A percentile compares a stretch with the other conserved stretches of the same genome.
Conservation (phyloP, 2,797 vertebrate species). For the Masticophis lateralis region DNA sequence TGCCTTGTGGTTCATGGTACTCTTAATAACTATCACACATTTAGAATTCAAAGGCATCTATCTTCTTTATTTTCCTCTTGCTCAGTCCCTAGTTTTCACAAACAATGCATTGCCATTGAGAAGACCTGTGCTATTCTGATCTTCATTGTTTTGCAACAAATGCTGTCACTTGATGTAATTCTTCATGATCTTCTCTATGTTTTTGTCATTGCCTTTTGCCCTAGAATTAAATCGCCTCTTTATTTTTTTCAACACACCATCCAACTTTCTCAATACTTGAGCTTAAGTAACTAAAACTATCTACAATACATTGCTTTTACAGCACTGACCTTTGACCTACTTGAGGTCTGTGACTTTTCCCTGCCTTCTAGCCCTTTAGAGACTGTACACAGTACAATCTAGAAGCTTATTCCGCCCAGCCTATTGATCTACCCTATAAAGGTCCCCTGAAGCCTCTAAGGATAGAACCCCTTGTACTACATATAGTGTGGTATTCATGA, state of each 20-base stretch:
- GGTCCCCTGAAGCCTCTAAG: neutral
- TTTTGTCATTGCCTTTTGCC: neutral
- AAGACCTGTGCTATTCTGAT: neutral
- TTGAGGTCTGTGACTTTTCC: neutral
- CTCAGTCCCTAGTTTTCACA: neutral
- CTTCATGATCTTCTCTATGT: neutral
- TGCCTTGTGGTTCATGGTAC: neutral
- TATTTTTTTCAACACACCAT: neutral
- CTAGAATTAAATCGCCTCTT: neutral
- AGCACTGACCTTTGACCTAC: neutral
- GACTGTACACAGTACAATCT: neutral
- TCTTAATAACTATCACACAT: neutral
- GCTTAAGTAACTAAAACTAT: neutral
- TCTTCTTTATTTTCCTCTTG: neutral
- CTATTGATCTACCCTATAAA: neutral
- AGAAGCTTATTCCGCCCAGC: neutral
- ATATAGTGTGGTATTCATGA: neutral
- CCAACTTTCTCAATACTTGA: neutral
- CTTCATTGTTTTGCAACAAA: neutral
- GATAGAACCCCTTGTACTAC: neutral
- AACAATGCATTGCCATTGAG: neutral
- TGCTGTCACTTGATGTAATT: neutral
- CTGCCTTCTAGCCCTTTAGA: neutral
- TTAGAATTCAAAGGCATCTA: neutral
- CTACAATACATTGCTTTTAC: neutral